These are phyloP conservation scores for Hedya salicella DNA, from an alignment of 2,888 invertebrate species.

Conservation along the genomic window DNA sequence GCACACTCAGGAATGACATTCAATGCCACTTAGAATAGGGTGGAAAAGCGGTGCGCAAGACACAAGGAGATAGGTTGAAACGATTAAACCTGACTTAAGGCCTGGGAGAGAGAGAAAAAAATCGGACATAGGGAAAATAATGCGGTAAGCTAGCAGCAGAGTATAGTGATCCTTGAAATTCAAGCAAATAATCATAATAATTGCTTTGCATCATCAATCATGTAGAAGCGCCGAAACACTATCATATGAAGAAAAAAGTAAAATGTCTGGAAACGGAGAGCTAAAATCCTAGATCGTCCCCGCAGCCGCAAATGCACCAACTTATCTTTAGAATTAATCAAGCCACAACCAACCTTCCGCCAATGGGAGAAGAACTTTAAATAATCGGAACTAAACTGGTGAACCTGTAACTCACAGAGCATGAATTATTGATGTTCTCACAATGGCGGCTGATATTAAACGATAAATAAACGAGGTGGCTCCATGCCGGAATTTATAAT, in stretches of 20 bases:
- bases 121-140: too few species aligned
- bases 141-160: too few species aligned
- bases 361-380: constrained; percentile 12
- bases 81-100: too few species aligned
- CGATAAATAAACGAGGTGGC: constrained; percentile 42
- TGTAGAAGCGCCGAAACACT: constrained; percentile 11
- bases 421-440: constrained; percentile 42
- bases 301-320: constrained; percentile 16
- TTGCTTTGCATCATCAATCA: background rate
- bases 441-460: constrained; percentile 40
- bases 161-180: too few species aligned
- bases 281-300: constrained; percentile 41
- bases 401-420: constrained; percentile 35
- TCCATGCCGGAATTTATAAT: constrained; percentile 42
- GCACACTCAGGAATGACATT: too few species aligned
- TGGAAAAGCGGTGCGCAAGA: too few species aligned
- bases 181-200: too few species aligned
- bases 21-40: too few species aligned
- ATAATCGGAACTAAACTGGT: constrained; percentile 22
- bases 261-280: constrained; percentile 33
- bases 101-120: too few species aligned
- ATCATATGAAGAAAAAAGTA: constrained; percentile 11
- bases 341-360: constrained; percentile 6
- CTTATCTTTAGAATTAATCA: constrained; percentile 10
- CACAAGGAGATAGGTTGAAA: too few species aligned